A percentile compares a stretch with the other conserved stretches of the same genome.
Evolutionary conservation across 2,888 invertebrate species (phyloP).

Genomic region (Podotricha telesiphe): DNA sequence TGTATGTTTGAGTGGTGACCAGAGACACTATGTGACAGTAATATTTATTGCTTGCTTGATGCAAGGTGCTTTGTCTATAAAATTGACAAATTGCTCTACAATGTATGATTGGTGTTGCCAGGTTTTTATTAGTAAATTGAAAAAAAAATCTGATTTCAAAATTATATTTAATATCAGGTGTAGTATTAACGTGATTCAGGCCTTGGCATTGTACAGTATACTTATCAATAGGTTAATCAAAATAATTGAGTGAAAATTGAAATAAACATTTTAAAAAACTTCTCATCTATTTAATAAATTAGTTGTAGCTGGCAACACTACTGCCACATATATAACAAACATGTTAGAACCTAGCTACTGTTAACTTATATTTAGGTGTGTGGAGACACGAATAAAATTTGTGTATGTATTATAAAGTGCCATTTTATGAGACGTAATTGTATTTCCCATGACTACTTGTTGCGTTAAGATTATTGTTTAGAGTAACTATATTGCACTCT

Average conservation of each 20-base stretch:
- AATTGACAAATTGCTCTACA: constrained; percentile 25
- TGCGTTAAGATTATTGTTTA: constrained; percentile 45
- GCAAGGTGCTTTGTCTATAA: constrained; percentile 27
- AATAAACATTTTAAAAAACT: constrained; percentile 21
- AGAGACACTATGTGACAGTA: constrained; percentile 33
- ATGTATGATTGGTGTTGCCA: constrained; percentile 23
- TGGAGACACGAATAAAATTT: constrained; percentile 48
- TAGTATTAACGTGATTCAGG: constrained; percentile 16
- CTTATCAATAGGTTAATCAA: constrained; percentile 8
- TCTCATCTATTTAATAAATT: constrained; percentile 13
- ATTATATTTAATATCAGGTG: neutral
- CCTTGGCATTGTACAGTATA: constrained; percentile 22
- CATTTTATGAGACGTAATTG: constrained; percentile 46
- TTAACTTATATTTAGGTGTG: constrained; percentile 43
- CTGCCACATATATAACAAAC: constrained; percentile 31
- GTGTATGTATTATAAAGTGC: constrained; percentile 53
- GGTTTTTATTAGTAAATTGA: constrained; percentile 11
- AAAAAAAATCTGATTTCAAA: constrained; percentile 4
- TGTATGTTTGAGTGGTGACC: constrained; percentile 12
- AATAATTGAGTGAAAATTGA: constrained; percentile 15
- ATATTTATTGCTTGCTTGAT: constrained; percentile 39
- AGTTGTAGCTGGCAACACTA: constrained; percentile 24
- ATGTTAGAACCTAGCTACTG: constrained; percentile 38
- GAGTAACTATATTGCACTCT: constrained; percentile 45
- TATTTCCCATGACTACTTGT: constrained; percentile 44